Conservation (phyloP, 1,140 invertebrate species). For the Drosophila arawakana region DNA sequence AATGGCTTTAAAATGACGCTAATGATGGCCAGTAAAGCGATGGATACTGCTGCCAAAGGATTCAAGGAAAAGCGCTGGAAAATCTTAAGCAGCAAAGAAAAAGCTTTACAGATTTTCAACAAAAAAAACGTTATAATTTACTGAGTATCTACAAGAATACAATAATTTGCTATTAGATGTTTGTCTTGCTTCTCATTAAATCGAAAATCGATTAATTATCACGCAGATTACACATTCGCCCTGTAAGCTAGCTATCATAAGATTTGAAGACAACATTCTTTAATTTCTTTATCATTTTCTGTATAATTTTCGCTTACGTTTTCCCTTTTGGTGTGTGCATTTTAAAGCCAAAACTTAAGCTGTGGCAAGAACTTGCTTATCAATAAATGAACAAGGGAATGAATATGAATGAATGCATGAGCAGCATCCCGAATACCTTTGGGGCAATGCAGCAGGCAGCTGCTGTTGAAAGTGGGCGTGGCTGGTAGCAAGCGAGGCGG, state of each 20-base stretch:
- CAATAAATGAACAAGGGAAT: slow-evolving; percentile 47
- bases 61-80: background rate
- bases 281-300: too few relatives aligned
- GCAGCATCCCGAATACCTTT: slow-evolving; percentile 29
- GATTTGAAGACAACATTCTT: too few relatives aligned
- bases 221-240: slow-evolving; percentile 18
- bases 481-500: background rate
- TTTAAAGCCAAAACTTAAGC: slow-evolving; percentile 21
- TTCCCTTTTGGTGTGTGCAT: background rate
- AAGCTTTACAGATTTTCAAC: background rate
- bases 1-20: slow-evolving; percentile 30
- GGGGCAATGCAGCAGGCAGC: slow-evolving; percentile 31
- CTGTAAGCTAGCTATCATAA: background rate
- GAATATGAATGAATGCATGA: slow-evolving; percentile 43
- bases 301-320: background rate
- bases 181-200: background rate
- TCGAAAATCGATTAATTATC: background rate
- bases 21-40: slow-evolving; percentile 18
- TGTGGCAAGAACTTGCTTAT: slow-evolving; percentile 22
- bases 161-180: too few relatives aligned
- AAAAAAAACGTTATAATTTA: too few relatives aligned
- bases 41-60: background rate
- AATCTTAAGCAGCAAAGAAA: background rate
- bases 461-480: background rate
- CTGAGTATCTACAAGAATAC: too few relatives aligned